A percentile compares a stretch with the other conserved stretches of the same genome.
phyloP scores from a whole-genome alignment of 2,113 vertebrate genomes.

The Brachypodius melanocephalos region DNA sequence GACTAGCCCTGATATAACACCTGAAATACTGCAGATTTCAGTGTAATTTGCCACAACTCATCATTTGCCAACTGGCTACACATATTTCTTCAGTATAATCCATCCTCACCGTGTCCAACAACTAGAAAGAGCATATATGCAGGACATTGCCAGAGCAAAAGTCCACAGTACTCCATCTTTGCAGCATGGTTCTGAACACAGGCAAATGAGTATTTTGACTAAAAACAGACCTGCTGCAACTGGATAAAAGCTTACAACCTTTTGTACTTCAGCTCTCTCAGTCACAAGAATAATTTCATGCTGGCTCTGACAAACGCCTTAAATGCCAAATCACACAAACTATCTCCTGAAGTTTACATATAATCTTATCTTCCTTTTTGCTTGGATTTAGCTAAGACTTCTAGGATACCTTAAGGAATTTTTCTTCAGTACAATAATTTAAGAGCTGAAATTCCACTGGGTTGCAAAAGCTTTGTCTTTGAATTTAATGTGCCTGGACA shows the following conservation, averaged over 20 bases:
- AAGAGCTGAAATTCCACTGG: not conserved
- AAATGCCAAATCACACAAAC: not conserved
- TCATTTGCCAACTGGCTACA: not conserved
- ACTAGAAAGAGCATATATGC: not conserved
- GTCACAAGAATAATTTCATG: not conserved
- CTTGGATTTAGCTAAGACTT: not conserved
- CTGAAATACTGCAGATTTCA: not conserved
- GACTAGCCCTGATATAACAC: not conserved
- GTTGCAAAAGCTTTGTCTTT: not conserved
- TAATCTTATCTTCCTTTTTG: not conserved
- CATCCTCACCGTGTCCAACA: not conserved
- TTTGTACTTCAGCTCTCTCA: not conserved
- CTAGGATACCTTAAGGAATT: not conserved
- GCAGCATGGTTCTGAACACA: not conserved
- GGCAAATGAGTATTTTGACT: not conserved
- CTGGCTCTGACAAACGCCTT: not conserved
- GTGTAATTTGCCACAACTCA: not conserved
- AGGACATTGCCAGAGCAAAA: not conserved
- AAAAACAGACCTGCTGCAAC: not conserved
- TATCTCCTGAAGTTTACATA: not conserved
- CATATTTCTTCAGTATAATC: not conserved
- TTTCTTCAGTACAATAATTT: not conserved
- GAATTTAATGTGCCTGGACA: not conserved
- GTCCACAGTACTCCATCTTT: not conserved
- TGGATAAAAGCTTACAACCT: not conserved